These are phyloP conservation scores for Platichthys flesus DNA, from an alignment of 2,113 vertebrate species.

Conservation along the genomic window DNA sequence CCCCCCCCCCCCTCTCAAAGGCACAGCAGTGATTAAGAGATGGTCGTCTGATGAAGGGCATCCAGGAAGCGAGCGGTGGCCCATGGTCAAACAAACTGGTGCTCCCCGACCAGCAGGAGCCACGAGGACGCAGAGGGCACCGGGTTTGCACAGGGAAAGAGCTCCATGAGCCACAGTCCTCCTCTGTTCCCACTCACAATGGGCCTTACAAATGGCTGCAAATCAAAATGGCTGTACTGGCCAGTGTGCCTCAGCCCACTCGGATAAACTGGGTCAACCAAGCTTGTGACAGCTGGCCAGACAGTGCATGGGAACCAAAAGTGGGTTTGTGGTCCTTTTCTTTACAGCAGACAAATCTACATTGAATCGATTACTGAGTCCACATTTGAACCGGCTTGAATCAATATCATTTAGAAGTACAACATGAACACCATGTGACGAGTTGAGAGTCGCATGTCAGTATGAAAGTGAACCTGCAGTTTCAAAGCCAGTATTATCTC, in stretches of 20 bases:
- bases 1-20: constrained; percentile 22
- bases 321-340: not conserved
- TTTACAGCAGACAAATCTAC: not conserved
- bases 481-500: too few relatives aligned
- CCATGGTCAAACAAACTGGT: constrained; percentile 22
- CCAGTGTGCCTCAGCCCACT: constrained; percentile 64
- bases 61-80: constrained; percentile 42
- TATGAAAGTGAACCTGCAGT: too few relatives aligned
- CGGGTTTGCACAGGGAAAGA: constrained; percentile 37
- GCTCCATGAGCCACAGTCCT: constrained; percentile 24
- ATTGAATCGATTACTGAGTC: not conserved
- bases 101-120: constrained; percentile 19
- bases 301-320: constrained; percentile 2
- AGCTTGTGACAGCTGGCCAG: constrained; percentile 62
- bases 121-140: not conserved
- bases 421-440: not conserved
- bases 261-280: constrained; percentile 73
- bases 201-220: constrained; percentile 41
- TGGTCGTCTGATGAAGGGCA: constrained; percentile 50
- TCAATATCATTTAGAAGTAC: not conserved
- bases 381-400: not conserved
- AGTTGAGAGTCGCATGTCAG: too few relatives aligned
- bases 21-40: constrained; percentile 65
- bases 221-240: constrained; percentile 70
- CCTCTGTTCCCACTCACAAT: constrained; percentile 50